Evolutionary conservation across 2,888 invertebrate species (phyloP), one percentile per base, ranked within the genome.

Genomic region (Macrostomum cliftonense): DNA sequence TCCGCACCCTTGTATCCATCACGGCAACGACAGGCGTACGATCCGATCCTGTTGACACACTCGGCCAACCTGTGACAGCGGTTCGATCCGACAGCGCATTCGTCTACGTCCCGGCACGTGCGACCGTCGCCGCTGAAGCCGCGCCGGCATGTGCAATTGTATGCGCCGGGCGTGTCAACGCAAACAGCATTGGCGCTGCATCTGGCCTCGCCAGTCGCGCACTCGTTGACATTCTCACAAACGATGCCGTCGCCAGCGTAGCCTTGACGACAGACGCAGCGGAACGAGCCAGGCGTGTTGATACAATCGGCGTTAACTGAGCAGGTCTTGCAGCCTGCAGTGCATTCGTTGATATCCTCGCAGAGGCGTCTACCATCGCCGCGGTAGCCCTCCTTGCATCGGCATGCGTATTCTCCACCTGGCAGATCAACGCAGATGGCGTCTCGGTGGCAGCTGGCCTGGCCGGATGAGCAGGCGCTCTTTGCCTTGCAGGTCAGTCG

Each of bases 261-360:
- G 2, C 59, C 59, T 12, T 39, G n/a, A n/a, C 44, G 37, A 46
- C 59, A 59, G 19, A 45, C 42, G 44, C 59, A 59, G 19, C 49
- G 36, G 43, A 54, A 59, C 7, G 52, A 50, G 19, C 55, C 55
- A 12, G 49, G 47, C 2, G 45, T 45, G 45, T 55, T 55, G 38
- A 54, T 45, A 43, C 55, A 55, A 12, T 40, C 43, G 17, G 46
- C 38, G 21, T 28, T 28, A 28, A 28, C 28, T 28, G 28, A 28
- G 28, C 28, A 28, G 5, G 28, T 28, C 28, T 28, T 28, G 28
- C 28, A 28, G 28, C 28, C 28, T 4, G 5, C 9, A 9, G 5
- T 28, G 28, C 28, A 28, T 9, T 28, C 28, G 28, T 28, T 28
- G 28, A 28, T 28, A 9, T 28, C 28, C 28, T 28, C 28, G 28